Base-by-base conservation (phyloP, 2,113 vertebrate species). In the Oncorhynchus tshawytscha region DNA sequence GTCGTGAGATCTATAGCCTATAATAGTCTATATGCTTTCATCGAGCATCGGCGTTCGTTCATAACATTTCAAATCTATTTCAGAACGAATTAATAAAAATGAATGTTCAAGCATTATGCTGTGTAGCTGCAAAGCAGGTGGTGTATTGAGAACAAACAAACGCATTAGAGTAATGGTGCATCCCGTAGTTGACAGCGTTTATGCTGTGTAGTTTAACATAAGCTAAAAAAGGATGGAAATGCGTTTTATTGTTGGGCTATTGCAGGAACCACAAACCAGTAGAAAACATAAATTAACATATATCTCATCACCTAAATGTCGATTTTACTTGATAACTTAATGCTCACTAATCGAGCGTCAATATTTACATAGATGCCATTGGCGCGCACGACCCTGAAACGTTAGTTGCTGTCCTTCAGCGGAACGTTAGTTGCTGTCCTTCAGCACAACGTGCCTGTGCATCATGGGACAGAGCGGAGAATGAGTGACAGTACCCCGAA, bases 391-490 rank as follows among this genome's bases (percentile, higher is more conserved):
- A 88, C 86, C 84, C 81, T 24, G 45, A 71, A 45, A 74, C 27
- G 27, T 27, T 27, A 27, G 27, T 27, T 27, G 27, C 3, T 27
- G 27, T 27, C 27, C 27, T 27, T 27, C 27, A 27, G 27, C 27
- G 27, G 29, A 31, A 31, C 60, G 59, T 78, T 45, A 45, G 8
- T 45, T 82, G 88, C 89, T 91, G 89, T 91, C 88, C 90, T 90
- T 89, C 90, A 92, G 92, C 87, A 86, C 88, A 82, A 73, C 84
- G 84, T 81, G 87, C 34, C 29, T 85, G 87, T 82, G 89, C 87
- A 16, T 54, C 15, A 54, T 18, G 6, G 24, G 25, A 57, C 25
- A 48, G 39, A 72, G 62, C 3, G 1, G 39, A 24, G 62, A 67
- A 20, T 85, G 88, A 89, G 75, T 87, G 90, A 92, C 86, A 89